Percentiles rank a stretch among this genome's conserved stretches.
phyloP scores from a whole-genome alignment of 2,113 vertebrate genomes.

The Heterochromis multidens region DNA sequence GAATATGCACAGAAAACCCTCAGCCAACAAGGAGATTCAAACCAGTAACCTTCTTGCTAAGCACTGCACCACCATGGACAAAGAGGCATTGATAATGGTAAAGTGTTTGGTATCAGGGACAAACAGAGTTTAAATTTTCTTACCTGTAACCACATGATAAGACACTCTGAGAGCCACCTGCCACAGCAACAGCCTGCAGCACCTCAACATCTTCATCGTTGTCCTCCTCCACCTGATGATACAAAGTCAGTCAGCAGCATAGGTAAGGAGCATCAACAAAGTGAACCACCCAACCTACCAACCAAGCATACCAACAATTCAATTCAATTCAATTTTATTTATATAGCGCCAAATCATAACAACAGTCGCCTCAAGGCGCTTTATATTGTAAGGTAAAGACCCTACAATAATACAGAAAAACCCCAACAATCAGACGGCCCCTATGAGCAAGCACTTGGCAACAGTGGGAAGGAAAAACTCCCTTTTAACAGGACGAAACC shows the following conservation, averaged over 20 bases:
- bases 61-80: neutral
- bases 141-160: slow-evolving; percentile 45
- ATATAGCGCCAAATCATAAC: too few relatives aligned
- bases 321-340: too few relatives aligned
- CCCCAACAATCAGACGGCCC: too few relatives aligned
- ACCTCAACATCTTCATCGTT: slow-evolving; percentile 36
- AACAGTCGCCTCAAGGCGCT: too few relatives aligned
- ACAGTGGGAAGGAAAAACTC: too few relatives aligned
- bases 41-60: neutral
- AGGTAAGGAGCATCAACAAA: neutral
- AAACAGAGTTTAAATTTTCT: neutral
- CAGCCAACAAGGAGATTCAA: neutral
- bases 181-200: slow-evolving; percentile 59
- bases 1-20: neutral
- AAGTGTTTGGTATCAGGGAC: neutral
- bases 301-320: too few relatives aligned
- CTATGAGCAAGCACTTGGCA: too few relatives aligned
- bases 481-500: too few relatives aligned
- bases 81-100: rapidly evolving
- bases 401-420: too few relatives aligned
- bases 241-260: neutral
- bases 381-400: too few relatives aligned
- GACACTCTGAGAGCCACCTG: slow-evolving; percentile 57
- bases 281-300: neutral
- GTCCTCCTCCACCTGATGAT: slow-evolving; percentile 2